Evolutionary conservation across 2,888 invertebrate genomes (phyloP), one percentile per base, ranked within the genome.

Genomic region (Malthinus seriepunctatus): DNA sequence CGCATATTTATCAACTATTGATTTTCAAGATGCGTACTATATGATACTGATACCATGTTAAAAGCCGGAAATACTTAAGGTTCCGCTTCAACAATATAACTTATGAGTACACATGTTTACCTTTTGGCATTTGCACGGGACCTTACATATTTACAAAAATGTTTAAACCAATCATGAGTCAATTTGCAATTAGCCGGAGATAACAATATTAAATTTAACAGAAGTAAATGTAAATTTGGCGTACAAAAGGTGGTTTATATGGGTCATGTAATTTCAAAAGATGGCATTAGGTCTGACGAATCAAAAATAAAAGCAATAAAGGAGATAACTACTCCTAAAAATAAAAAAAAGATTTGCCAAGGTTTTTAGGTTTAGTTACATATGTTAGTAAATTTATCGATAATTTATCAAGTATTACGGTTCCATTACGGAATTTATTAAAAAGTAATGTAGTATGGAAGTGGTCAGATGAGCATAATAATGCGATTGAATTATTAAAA

Each of bases 361-460:
- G 58, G 23, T 59, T 70, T 34, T 49, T 67, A 14, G 67, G 69
- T 14, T 42, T 69, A 33, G 59, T 61, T 2, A 66, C 61, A 11
- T 67, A 67, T 56, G 48, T 68, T 5, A 48, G 57, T 32, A 56
- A 56, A 53, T 69, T 62, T 55, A 63, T 69, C 14, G 63, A 62
- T 32, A 63, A 64, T 44, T 48, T 65, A 9, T 61, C 69, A 14
- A 51, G 64, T 1, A 35, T 56, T 23, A 66, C 61, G 15, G 49
- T 52, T 42, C 56, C 57, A 3, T 51, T 67, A 12, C 55, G 60
- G 42, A 32, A 54, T 8, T 42, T 68, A 34, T 38, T 60, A 7
- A 59, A 59, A 49, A 63, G 64, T 44, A 59, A 63, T 10, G 14
- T 9, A 0, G 23, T 15, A n/a, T 62, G 63, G 42, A 32, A 49